These are phyloP conservation scores for Nibea albiflora DNA, from an alignment of 2,113 vertebrate genomes.

Conservation along the genomic window DNA sequence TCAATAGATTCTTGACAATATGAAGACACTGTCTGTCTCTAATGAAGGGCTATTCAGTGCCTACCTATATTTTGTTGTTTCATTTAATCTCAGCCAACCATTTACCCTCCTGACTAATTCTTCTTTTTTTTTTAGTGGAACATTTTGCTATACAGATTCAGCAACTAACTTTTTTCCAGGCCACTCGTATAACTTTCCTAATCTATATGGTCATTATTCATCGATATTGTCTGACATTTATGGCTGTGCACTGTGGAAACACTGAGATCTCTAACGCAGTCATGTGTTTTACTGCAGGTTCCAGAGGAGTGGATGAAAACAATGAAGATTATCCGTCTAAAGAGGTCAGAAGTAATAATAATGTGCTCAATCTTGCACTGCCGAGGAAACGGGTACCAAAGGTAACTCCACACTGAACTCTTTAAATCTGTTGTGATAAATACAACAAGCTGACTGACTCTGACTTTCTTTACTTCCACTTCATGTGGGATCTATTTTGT, in stretches of 20 bases:
- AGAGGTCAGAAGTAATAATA: slow-evolving; percentile 85
- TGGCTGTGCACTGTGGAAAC: slow-evolving; percentile 39
- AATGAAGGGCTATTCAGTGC: slow-evolving; percentile 21
- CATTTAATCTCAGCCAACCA: not conserved
- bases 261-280: slow-evolving; percentile 35
- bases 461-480: not conserved
- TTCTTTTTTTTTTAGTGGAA: not conserved
- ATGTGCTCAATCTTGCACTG: slow-evolving; percentile 88
- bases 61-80: not conserved
- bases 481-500: not conserved
- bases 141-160: slow-evolving; percentile 17
- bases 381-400: slow-evolving; percentile 94
- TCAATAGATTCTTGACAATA: slow-evolving; percentile 9
- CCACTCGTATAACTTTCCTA: not conserved
- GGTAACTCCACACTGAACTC: slow-evolving; percentile 77
- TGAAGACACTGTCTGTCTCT: slow-evolving; percentile 26
- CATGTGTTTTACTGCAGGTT: slow-evolving; percentile 72
- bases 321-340: slow-evolving; percentile 82
- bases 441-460: not conserved
- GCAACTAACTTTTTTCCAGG: not conserved
- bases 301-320: slow-evolving; percentile 87
- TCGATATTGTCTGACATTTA: slow-evolving; percentile 43
- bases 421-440: not conserved
- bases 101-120: slow-evolving; percentile 1
- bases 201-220: slow-evolving; percentile 15